Conservation (phyloP, 2,888 invertebrate genomes). For the Anagyrus pseudococci region DNA sequence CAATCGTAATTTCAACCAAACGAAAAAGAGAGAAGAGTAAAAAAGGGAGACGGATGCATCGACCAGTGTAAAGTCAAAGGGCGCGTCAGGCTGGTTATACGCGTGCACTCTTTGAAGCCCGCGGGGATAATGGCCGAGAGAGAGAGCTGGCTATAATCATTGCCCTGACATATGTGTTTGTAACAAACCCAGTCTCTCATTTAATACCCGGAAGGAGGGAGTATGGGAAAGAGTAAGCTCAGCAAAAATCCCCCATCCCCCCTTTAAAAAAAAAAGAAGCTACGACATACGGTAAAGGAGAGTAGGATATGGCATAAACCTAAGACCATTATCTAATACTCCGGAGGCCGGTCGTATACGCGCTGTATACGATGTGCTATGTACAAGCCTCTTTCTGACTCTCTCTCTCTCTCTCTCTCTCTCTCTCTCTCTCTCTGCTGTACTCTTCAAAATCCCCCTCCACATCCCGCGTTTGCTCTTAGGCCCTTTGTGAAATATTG, state of each 20-base stretch:
- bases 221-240: too few relatives aligned
- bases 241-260: background rate
- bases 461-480: background rate
- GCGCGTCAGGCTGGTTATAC: too few relatives aligned
- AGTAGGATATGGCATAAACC: too few relatives aligned
- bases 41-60: background rate
- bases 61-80: conserved; percentile 7
- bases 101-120: conserved; percentile 25
- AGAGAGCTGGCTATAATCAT: conserved; percentile 24
- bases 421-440: conserved; percentile 11
- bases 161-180: conserved; percentile 34
- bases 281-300: too few relatives aligned
- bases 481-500: conserved; percentile 12
- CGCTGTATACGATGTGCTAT: background rate
- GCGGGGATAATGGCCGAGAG: conserved; percentile 9
- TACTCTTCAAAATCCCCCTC: conserved; percentile 19
- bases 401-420: conserved; percentile 4
- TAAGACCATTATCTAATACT: conserved; percentile 61
- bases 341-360: conserved; percentile 40
- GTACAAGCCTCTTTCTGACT: background rate
- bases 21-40: background rate
- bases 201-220: too few relatives aligned
- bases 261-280: conserved; percentile 1
- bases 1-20: conserved; percentile 23
- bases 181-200: conserved; percentile 20